Evolutionary conservation across 2,888 invertebrate species (phyloP), one percentile per base, ranked within the genome.

Genomic region (Drepana falcataria): DNA sequence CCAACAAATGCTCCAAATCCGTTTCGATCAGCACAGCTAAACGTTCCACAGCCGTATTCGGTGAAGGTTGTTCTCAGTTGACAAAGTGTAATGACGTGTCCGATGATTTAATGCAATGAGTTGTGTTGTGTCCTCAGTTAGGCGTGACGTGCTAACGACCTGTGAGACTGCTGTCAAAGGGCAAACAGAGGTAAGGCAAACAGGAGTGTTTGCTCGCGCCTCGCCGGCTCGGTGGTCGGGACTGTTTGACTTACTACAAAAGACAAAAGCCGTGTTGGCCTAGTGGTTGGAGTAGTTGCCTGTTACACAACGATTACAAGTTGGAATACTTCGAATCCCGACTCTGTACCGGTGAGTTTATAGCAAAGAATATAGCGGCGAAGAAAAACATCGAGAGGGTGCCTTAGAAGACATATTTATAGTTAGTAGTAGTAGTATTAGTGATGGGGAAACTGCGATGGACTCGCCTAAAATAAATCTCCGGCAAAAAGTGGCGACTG

Each of bases 121-220:
- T 67, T 60, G 52, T 58, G 51, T 41, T 70, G 65, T 74, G 73
- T 79, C 69, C 71, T 74, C 78, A 81, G 83, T 87, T 83, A 85
- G 81, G 78, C 21, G 21, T 81, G 84, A 86, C 74, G 81, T 85
- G 88, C 81, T 89, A 91, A 91, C 83, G 86, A 89, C 87, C 88
- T 87, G 89, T 87, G 87, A 87, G 86, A 87, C 79, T 85, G 89
- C 87, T 88, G 89, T 88, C 90, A 89, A 89, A 89, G 83, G 81
- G 80, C 79, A 89, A 89, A 89, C 87, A 89, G 65, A 70, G 61
- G 69, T 61, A 78, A 68, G 64, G 79, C 68, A 83, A 85, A 87
- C 86, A 86, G 52, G 55, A 57, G 61, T 83, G 82, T 85, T 85
- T 85, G 79, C 65, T 73, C 77, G 79, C 21, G 21, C 37, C 37